A percentile compares a stretch with the other conserved stretches of the same genome.
phyloP scores from a whole-genome alignment of 2,797 vertebrate genomes.

The Alosa sapidissima region DNA sequence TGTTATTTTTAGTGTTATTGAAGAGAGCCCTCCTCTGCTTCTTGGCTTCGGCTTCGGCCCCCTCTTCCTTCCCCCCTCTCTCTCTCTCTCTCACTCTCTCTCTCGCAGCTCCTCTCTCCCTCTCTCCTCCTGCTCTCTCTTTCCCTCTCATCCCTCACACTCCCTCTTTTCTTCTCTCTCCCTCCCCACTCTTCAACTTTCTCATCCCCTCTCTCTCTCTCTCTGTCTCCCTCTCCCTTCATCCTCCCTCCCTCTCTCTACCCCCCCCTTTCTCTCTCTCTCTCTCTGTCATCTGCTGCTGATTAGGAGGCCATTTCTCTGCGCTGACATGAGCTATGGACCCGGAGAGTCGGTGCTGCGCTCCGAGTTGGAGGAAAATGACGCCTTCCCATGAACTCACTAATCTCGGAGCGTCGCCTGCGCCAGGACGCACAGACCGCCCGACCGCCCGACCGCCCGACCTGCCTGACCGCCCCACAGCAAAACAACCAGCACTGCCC shows the following conservation, averaged over 20 bases:
- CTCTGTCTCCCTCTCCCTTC: not conserved
- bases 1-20: conserved; percentile 51
- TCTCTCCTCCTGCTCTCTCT: not conserved
- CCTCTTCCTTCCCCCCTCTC: not conserved
- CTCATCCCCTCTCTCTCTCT: not conserved
- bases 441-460: no score
- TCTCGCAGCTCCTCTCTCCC: not conserved
- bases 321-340: conserved; percentile 41
- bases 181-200: not conserved
- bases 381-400: no score
- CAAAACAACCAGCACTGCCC: not conserved
- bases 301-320: conserved; percentile 57
- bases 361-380: no score
- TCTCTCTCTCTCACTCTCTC: not conserved
- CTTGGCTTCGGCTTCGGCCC: conserved; percentile 29
- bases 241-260: not conserved
- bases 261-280: conserved; percentile 1
- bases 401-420: no score
- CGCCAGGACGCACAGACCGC: no score
- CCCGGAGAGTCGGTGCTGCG: not conserved
- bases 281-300: conserved; percentile 61
- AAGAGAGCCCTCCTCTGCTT: conserved; percentile 33
- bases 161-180: not conserved
- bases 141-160: not conserved
- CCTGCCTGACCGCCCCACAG: not conserved